phyloP scores from a whole-genome alignment of 2,888 invertebrate genomes.

The Gasteruption jaculator region DNA sequence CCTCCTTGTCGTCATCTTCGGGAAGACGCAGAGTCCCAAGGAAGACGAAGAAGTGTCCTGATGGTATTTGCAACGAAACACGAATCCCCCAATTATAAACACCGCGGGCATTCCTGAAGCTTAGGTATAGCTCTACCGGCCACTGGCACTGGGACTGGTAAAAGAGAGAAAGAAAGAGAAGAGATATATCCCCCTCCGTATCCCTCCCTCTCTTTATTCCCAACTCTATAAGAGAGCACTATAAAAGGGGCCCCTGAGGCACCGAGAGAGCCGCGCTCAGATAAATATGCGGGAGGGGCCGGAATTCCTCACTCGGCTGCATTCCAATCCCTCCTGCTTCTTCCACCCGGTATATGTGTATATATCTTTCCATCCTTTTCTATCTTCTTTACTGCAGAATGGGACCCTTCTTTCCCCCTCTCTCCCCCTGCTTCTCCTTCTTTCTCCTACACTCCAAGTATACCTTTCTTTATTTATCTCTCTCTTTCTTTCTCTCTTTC shows the following conservation, averaged over 20 bases:
- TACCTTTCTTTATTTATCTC: slow-evolving; percentile 5
- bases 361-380: not conserved
- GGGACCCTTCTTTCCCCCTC: slow-evolving; percentile 43
- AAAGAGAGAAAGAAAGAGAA: too few species aligned
- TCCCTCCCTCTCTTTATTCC: slow-evolving; percentile 16
- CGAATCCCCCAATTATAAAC: slow-evolving; percentile 39
- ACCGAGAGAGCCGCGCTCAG: slow-evolving; percentile 39
- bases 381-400: too few species aligned
- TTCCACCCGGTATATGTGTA: too few species aligned
- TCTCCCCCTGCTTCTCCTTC: slow-evolving; percentile 43
- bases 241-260: slow-evolving; percentile 42
- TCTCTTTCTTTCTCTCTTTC: slow-evolving; percentile 15
- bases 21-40: too few species aligned
- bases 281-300: slow-evolving; percentile 53
- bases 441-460: slow-evolving; percentile 3
- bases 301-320: slow-evolving; percentile 52
- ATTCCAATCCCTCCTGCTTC: slow-evolving; percentile 47
- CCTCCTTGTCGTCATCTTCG: too few species aligned
- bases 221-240: slow-evolving; percentile 26
- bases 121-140: slow-evolving; percentile 57
- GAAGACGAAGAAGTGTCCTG: too few species aligned
- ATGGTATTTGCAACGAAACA: slow-evolving; percentile 17
- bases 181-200: slow-evolving; percentile 24
- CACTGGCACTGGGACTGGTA: slow-evolving; percentile 27
- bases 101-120: slow-evolving; percentile 37